Conservation (phyloP, 2,888 invertebrate genomes). For the Drosophila paranaensis region DNA sequence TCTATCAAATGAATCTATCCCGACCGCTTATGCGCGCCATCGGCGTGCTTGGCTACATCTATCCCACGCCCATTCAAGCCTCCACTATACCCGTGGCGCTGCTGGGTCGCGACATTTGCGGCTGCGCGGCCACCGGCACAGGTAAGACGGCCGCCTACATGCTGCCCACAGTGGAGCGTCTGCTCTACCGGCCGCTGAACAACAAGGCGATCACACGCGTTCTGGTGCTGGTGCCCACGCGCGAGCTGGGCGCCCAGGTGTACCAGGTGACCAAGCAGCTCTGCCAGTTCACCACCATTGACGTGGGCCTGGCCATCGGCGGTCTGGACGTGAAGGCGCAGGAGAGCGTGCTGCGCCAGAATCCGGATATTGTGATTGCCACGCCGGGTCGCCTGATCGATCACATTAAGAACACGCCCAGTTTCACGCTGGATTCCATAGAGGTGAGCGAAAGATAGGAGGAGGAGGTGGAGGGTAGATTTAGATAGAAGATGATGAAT, state of each 20-base stretch:
- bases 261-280: constrained; percentile 97
- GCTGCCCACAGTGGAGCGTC: constrained; percentile 97
- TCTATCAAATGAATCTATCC: constrained; percentile 98
- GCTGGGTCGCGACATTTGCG: constrained; percentile 97
- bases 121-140: constrained; percentile 98
- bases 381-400: constrained; percentile 99
- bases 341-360: constrained; percentile 93
- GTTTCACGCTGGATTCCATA: constrained; percentile 94
- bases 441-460: constrained; percentile 87
- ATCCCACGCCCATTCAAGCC: constrained; percentile 98
- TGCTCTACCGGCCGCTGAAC: constrained; percentile 93
- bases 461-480: accelerated
- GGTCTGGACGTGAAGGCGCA: constrained; percentile 93
- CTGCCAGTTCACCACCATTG: constrained; percentile 93
- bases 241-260: constrained; percentile 99
- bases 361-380: constrained; percentile 98
- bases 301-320: constrained; percentile 94
- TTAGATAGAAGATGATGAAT: constrained; percentile 79
- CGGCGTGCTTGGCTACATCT: constrained; percentile 93
- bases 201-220: constrained; percentile 91
- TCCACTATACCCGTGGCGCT: constrained; percentile 97
- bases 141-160: constrained; percentile 99
- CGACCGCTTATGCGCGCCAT: constrained; percentile 97
- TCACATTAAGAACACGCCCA: constrained; percentile 97
- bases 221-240: constrained; percentile 96